Percentiles rank a stretch among this genome's conserved stretches.
These are phyloP conservation scores for Porites divaricata DNA, from an alignment of 92 coral and sea anemone species.

Conservation along the genomic window DNA sequence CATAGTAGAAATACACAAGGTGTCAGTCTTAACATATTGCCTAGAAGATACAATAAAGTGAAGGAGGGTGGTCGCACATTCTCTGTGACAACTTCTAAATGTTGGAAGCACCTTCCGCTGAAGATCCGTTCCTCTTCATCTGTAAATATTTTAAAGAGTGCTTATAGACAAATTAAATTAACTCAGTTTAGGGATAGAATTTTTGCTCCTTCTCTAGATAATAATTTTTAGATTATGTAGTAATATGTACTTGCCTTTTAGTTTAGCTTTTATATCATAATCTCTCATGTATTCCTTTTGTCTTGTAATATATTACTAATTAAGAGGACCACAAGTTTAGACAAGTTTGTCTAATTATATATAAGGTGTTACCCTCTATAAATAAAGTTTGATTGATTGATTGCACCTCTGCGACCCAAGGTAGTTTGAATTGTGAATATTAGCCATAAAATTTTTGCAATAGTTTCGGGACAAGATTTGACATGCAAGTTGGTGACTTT, in stretches of 20 bases:
- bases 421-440: too few relatives aligned
- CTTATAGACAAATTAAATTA: constrained; percentile 12
- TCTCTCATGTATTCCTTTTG: background rate
- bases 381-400: too few relatives aligned
- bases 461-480: too few relatives aligned
- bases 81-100: constrained; percentile 23
- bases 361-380: too few relatives aligned
- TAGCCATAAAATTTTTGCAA: too few relatives aligned
- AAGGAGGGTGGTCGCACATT: constrained; percentile 29
- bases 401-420: too few relatives aligned
- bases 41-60: background rate
- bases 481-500: too few relatives aligned
- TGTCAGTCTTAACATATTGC: background rate
- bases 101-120: constrained; percentile 31
- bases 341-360: too few relatives aligned
- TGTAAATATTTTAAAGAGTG: constrained; percentile 21
- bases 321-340: too few relatives aligned
- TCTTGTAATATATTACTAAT: too few relatives aligned
- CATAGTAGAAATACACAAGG: constrained; percentile 33
- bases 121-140: constrained; percentile 20
- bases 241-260: constrained; percentile 6
- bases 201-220: constrained; percentile 10
- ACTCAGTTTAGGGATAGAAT: constrained; percentile 9
- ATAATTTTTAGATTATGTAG: constrained; percentile 12
- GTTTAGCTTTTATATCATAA: background rate